These are phyloP conservation scores for Glareola pratincola DNA, from an alignment of 2,113 vertebrate genomes.

Conservation along the genomic window DNA sequence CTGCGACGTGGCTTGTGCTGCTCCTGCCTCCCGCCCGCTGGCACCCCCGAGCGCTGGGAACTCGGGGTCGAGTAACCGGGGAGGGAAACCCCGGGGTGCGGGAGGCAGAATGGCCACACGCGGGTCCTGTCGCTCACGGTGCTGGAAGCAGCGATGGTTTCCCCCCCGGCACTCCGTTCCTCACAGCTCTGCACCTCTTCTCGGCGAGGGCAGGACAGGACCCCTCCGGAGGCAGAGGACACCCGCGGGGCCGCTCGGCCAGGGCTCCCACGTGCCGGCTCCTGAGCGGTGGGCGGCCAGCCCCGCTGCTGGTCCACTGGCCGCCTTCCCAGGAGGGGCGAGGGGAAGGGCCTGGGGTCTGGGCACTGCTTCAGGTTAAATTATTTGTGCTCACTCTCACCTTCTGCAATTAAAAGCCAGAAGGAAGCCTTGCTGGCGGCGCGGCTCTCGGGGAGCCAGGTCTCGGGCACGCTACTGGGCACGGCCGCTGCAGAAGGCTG, in stretches of 20 bases:
- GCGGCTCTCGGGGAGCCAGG: neutral
- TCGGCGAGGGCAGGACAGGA: fast-evolving
- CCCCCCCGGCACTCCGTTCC: too few relatives aligned
- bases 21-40: neutral
- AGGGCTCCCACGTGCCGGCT: neutral
- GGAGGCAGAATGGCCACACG: neutral
- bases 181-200: neutral
- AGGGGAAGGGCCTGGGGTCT: neutral
- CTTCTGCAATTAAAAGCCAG: neutral
- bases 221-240: neutral
- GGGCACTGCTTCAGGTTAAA: neutral
- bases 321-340: neutral
- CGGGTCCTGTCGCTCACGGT: neutral
- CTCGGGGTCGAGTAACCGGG: fast-evolving
- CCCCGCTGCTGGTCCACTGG: neutral
- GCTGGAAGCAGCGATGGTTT: neutral
- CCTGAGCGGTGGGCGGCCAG: fast-evolving
- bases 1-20: neutral
- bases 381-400: neutral
- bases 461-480: neutral
- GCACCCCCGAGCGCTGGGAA: neutral
- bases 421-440: neutral
- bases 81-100: neutral
- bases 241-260: fast-evolving
- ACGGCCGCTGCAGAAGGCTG: neutral